Base-by-base conservation (phyloP, 2,113 vertebrate genomes). In the Peromyscus leucopus region DNA sequence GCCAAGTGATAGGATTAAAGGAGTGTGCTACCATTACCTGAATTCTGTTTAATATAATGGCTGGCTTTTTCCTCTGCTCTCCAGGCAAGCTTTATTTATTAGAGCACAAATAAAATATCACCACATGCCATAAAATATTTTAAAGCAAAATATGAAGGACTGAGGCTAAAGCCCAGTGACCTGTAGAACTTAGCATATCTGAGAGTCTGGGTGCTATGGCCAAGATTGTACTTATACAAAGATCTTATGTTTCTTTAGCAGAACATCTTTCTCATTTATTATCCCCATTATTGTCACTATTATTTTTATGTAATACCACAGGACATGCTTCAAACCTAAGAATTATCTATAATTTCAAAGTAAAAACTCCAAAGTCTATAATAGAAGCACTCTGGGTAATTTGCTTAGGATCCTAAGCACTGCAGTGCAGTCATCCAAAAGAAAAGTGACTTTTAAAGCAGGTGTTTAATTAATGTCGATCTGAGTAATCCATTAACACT, bases 391-490 rank as follows among this genome's bases (percentile, higher is more conserved):
- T 93, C 76, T 51, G 94, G 93, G 48, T 91, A 93, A 97, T 96
- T 95, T 91, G 55, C 89, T 93, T 55, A 95, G 10, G 0, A 90
- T 97, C 96, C 91, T 76, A 1, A 39, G 85, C 92, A 96, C 88
- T 36, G 67, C 36, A 61, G 55, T 12, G 85, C 92, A 97, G 91
- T 95, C 88, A 91, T 94, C 89, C 10, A 4, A 95, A 97, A 97
- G 89, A 93, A 97, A 97, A 98, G 95, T 86, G 42, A 93, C 96
- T 97, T 98, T 98, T 97, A 98, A 98, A 98, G 96, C 95, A 97
- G 95, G 94, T 98, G 95, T 96, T 98, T 98, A 98, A 98, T 96
- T 97, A 95, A 93, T 91, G 88, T 75, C 71, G 69, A 93, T 89
- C 89, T 0, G 0, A 97, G 83, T 84, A 93, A 95, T 89, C 79